These are phyloP conservation scores for Heterochromis multidens DNA, from an alignment of 2,113 vertebrate species.

Conservation along the genomic window DNA sequence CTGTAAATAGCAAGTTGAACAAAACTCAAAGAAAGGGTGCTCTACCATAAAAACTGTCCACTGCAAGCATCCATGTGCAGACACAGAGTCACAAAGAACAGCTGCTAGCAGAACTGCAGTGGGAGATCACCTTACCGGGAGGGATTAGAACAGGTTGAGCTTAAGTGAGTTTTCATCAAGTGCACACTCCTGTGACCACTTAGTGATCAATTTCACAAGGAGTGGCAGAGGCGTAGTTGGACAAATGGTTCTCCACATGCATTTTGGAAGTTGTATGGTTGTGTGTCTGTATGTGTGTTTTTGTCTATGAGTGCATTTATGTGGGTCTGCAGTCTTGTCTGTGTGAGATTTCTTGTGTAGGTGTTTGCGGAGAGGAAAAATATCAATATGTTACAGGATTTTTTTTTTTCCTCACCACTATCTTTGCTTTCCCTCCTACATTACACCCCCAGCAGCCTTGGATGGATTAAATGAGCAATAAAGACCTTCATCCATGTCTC, in stretches of 20 bases:
- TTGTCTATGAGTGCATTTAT: neutral
- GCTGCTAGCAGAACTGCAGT: slow-evolving; percentile 2
- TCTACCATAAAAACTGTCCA: neutral
- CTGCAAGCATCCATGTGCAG: neutral
- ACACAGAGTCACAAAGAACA: neutral
- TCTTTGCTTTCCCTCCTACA: slow-evolving; percentile 60
- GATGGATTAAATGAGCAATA: slow-evolving; percentile 57
- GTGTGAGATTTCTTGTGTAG: slow-evolving; percentile 37
- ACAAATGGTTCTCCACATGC: neutral
- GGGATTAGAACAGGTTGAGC: slow-evolving; percentile 28
- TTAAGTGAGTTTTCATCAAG: slow-evolving; percentile 14
- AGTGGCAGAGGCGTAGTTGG: neutral
- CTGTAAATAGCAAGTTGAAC: neutral
- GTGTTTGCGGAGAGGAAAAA: slow-evolving; percentile 53
- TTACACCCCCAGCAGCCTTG: slow-evolving; percentile 53
- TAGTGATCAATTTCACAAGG: slow-evolving; percentile 9
- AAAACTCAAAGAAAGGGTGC: neutral
- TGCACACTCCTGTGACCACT: neutral
- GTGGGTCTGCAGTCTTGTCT: slow-evolving; percentile 9
- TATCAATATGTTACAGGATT: slow-evolving; percentile 56
- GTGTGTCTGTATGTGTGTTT: neutral
- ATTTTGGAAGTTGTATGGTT: neutral
- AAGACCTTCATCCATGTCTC: slow-evolving; percentile 50
- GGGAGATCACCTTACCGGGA: slow-evolving; percentile 20
- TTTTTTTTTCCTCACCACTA: slow-evolving; percentile 20